Conservation (phyloP, 1,140 invertebrate genomes). For the Plectus sambesii region DNA sequence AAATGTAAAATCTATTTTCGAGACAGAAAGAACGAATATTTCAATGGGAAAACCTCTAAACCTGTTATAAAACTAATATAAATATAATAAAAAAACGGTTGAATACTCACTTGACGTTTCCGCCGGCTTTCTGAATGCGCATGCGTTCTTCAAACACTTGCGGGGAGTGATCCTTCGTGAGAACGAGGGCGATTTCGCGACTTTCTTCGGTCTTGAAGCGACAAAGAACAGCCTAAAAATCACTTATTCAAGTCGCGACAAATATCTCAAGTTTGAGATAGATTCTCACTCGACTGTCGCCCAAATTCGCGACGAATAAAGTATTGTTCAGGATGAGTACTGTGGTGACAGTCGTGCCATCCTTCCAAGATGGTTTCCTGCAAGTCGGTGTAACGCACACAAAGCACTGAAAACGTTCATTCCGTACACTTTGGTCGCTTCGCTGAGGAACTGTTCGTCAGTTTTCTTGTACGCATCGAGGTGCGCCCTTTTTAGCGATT, state of each 20-base stretch:
- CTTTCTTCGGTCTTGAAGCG: constrained; percentile 44
- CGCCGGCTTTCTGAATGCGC: constrained; percentile 52
- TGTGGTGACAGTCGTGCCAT: constrained; percentile 50
- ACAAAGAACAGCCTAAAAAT: constrained; percentile 48
- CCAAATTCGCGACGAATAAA: constrained; percentile 51
- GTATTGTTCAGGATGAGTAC: constrained; percentile 49
- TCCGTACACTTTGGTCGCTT: constrained; percentile 47
- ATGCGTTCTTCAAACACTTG: constrained; percentile 50
- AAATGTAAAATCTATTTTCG: too few species aligned
- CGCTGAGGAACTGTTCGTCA: constrained; percentile 52
- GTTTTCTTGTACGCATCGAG: constrained; percentile 50
- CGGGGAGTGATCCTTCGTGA: constrained; percentile 50
- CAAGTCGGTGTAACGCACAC: constrained; percentile 10
- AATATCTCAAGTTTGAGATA: constrained; percentile 7
- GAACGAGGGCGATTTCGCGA: constrained; percentile 42
- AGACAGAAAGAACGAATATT: too few species aligned
- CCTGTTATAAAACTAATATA: too few species aligned
- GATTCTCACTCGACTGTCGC: constrained; percentile 50
- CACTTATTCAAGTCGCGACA: constrained; percentile 6
- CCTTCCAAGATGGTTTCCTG: constrained; percentile 51
- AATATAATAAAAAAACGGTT: constrained; percentile 1
- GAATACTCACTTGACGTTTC: constrained; percentile 48
- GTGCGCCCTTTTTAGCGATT: constrained; percentile 49
- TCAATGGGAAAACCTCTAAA: too few species aligned
- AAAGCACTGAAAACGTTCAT: constrained; percentile 10